These are phyloP conservation scores for Taxidea taxus DNA, from an alignment of 2,113 vertebrate genomes.

Conservation along the genomic window DNA sequence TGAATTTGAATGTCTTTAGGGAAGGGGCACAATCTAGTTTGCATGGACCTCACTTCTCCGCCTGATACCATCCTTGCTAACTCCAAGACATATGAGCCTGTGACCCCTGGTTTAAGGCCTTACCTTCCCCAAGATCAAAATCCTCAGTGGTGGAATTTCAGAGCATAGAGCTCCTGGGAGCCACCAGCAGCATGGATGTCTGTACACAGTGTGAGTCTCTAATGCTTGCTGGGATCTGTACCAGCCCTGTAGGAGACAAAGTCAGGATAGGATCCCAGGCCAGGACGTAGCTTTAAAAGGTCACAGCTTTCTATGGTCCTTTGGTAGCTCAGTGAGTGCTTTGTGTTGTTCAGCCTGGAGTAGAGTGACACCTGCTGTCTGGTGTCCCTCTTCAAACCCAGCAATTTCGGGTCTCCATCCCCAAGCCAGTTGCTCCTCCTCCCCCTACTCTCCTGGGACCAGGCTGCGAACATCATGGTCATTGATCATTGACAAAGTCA, in stretches of 20 bases:
- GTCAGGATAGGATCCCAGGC: neutral
- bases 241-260: neutral
- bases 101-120: neutral
- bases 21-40: neutral
- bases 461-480: neutral
- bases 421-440: neutral
- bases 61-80: neutral
- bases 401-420: neutral
- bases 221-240: neutral
- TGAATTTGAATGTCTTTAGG: neutral
- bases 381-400: neutral
- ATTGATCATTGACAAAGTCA: neutral
- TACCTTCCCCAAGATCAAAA: neutral
- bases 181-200: neutral
- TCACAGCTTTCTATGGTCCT: neutral
- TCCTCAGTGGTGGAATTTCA: neutral
- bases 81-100: neutral
- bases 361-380: conserved; percentile 64
- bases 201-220: neutral
- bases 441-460: accelerated
- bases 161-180: neutral
- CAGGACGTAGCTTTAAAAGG: neutral
- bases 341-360: neutral
- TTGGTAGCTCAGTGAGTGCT: neutral
- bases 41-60: no score